Conservation (phyloP, 2,113 vertebrate species). For the Telmatochromis bifrenatus region DNA sequence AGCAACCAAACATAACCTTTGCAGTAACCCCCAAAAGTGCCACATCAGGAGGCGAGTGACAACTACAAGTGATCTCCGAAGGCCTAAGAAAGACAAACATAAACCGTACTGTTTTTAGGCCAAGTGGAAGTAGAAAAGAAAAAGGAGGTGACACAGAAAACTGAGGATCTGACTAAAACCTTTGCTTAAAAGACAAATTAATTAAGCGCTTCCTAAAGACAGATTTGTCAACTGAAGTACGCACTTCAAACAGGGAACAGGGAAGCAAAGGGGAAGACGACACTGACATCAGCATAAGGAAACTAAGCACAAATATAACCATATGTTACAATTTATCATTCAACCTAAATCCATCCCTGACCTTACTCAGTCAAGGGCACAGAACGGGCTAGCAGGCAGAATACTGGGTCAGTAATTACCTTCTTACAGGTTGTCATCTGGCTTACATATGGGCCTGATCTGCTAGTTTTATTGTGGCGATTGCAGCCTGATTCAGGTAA, state of each 20-base stretch:
- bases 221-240: neutral
- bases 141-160: neutral
- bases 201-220: neutral
- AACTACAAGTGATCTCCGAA: neutral
- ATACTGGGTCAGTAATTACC: neutral
- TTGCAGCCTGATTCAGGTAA: neutral
- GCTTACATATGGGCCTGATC: neutral
- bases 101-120: neutral
- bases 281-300: neutral
- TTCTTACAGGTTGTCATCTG: neutral
- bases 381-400: neutral
- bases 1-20: neutral
- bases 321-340: neutral
- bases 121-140: neutral
- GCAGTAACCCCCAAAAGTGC: neutral
- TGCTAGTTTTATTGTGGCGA: neutral
- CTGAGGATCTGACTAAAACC: neutral
- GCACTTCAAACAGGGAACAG: neutral
- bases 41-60: neutral
- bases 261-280: neutral
- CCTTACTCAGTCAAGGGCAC: neutral
- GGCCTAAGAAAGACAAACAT: neutral
- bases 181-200: conserved; percentile 6
- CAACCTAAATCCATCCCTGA: neutral
- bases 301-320: neutral